A percentile compares a stretch with the other conserved stretches of the same genome.
Conservation (phyloP, 2,113 vertebrate species). For the Macrotus californicus region DNA sequence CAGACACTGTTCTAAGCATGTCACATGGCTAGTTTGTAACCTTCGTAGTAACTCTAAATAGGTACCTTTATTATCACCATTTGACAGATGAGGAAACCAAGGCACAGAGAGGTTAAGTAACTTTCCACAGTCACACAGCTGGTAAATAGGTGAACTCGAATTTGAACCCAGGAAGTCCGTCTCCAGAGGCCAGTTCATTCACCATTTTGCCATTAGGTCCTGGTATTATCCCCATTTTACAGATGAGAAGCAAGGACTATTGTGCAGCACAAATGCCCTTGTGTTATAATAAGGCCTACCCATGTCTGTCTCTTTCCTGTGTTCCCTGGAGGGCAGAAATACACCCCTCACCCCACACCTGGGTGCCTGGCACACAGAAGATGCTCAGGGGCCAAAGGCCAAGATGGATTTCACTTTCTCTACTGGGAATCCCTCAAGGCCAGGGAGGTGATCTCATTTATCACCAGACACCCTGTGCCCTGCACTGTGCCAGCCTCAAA, state of each 20-base stretch:
- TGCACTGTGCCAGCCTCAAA: not conserved
- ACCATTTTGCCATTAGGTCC: fast-evolving
- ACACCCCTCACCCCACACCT: not conserved
- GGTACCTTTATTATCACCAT: not conserved
- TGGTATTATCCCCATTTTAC: not conserved
- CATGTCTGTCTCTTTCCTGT: not conserved
- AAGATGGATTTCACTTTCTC: not conserved
- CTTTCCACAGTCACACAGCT: not conserved
- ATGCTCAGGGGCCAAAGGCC: no score
- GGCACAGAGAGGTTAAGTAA: not conserved
- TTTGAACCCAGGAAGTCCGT: not conserved
- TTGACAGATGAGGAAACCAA: not conserved
- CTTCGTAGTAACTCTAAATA: not conserved
- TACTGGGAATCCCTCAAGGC: not conserved
- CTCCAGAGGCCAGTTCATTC: not conserved
- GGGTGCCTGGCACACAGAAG: not conserved
- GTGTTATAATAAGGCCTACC: not conserved
- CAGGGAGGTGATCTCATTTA: no score
- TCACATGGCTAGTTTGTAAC: not conserved
- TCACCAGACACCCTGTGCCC: not conserved
- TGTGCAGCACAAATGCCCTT: not conserved
- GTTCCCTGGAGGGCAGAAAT: not conserved
- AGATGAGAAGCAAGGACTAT: not conserved
- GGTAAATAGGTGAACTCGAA: not conserved
- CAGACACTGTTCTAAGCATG: not conserved